phyloP scores from a whole-genome alignment of 2,113 vertebrate species.

The Gymnarchus niloticus region DNA sequence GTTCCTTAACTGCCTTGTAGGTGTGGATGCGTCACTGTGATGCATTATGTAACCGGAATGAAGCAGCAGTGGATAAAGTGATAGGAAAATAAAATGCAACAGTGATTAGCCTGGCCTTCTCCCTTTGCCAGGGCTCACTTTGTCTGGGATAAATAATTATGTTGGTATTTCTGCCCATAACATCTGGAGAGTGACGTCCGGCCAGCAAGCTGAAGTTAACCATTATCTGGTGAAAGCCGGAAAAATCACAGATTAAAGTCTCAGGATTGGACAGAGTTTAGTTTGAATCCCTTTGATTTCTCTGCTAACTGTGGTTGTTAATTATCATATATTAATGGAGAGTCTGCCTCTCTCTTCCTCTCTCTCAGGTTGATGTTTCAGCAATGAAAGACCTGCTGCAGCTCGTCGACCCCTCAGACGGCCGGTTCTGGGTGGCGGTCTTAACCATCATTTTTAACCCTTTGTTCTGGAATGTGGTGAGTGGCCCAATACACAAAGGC shows the following conservation, averaged over 20 bases:
- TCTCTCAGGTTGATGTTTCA: conserved; percentile 55
- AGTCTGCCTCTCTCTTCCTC: neutral
- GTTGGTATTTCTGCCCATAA: neutral
- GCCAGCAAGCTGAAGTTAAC: neutral
- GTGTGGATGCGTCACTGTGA: neutral
- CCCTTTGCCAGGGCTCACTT: neutral
- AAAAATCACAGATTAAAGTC: neutral
- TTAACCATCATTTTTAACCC: conserved; percentile 65
- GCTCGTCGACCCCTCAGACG: conserved; percentile 44
- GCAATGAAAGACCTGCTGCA: conserved; percentile 40
- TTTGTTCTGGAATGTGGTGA: conserved; percentile 70
- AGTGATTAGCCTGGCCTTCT: neutral
- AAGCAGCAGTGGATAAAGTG: neutral
- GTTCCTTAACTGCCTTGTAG: neutral
- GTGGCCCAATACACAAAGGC: conserved; percentile 4
- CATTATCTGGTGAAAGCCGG: neutral
- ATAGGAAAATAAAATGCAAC: neutral
- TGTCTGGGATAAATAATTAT: neutral
- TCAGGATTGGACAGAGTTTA: neutral
- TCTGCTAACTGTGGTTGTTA: too few species aligned
- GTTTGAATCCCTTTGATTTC: too few species aligned
- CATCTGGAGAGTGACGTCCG: neutral
- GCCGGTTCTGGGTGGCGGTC: conserved; percentile 55
- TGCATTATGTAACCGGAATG: neutral
- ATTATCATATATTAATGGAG: too few species aligned